Base-by-base conservation (phyloP, 2,888 invertebrate genomes). In the Dryadula phaetusa region DNA sequence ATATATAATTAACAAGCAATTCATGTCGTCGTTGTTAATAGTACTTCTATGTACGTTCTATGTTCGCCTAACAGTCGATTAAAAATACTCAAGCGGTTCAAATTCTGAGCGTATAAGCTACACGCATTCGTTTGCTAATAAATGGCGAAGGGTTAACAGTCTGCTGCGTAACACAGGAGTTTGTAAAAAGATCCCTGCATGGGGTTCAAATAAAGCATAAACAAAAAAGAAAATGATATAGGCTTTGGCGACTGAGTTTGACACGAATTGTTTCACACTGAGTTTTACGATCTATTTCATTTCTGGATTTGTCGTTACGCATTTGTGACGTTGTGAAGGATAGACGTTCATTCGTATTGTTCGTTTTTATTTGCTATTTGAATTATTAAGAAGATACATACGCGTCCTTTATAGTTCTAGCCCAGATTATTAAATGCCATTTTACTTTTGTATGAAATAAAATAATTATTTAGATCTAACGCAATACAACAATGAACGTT, bases 121-220 rank as follows among this genome's bases (percentile, higher is more conserved):
- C 79, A 79, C 74, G 76, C 79, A 78, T 78, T 74, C 62, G 81
- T 85, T 82, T 84, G 82, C 82, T 77, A 83, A 85, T 85, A 87
- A 86, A 88, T 85, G 82, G 74, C 78, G 82, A 85, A 88, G 90
- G 87, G 89, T 89, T 88, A 88, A 86, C 90, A 89, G 88, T 88
- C 89, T 87, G 80, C 81, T 88, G 88, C 82, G 81, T 85, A 82
- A 82, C 81, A 79, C 78, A 82, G 88, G 85, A 86, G 83, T 81
- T 80, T 72, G 68, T 78, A 78, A 85, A 85, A 82, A 84, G 79
- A 79, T 78, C 79, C 80, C 79, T 74, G 74, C 73, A 74, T 73
- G 80, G 83, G 82, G 83, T 79, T 82, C 79, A 82, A 72, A 76
- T 73, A 72, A 71, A 74, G 71, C 60, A 72, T 80, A 82, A 82